Conservation (phyloP, 2,113 vertebrate genomes). For the Pteruthius melanotis region DNA sequence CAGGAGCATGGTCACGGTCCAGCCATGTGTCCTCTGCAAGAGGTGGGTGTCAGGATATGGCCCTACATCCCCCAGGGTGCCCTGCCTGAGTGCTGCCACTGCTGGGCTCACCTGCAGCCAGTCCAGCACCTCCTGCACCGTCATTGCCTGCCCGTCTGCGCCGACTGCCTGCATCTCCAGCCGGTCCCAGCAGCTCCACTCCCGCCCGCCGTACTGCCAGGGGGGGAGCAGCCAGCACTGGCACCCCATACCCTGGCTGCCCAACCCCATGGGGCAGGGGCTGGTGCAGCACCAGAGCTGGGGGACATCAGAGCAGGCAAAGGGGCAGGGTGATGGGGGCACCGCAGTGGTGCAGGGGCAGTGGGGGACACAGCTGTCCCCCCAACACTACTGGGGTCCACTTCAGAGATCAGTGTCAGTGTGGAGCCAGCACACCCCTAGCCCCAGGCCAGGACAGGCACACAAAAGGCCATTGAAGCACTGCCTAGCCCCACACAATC, state of each 20-base stretch:
- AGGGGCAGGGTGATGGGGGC: neutral
- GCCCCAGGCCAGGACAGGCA: neutral
- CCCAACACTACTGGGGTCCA: neutral
- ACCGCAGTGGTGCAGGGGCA: neutral
- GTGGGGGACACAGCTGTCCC: neutral
- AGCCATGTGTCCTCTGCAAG: slow-evolving; percentile 18
- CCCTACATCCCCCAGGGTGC: neutral
- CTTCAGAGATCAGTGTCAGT: neutral
- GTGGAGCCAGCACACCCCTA: neutral
- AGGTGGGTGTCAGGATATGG: neutral
- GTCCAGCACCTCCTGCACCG: slow-evolving; percentile 78
- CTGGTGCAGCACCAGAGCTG: neutral
- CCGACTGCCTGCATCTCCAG: slow-evolving; percentile 73
- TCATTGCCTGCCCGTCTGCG: slow-evolving; percentile 75
- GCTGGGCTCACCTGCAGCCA: slow-evolving; percentile 75
- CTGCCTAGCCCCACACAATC: slow-evolving; percentile 17
- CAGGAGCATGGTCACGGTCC: slow-evolving; percentile 57
- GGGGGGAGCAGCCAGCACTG: neutral
- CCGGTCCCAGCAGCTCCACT: slow-evolving; percentile 81
- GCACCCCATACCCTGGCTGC: neutral
- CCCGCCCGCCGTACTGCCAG: slow-evolving; percentile 72
- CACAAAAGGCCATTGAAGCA: slow-evolving; percentile 45
- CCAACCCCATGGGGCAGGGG: neutral
- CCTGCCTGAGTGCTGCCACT: accelerated
- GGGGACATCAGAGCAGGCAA: neutral